A percentile compares a stretch with the other conserved stretches of the same genome.
These are phyloP conservation scores for Mythimna impura DNA, from an alignment of 2,888 invertebrate genomes.

Conservation along the genomic window DNA sequence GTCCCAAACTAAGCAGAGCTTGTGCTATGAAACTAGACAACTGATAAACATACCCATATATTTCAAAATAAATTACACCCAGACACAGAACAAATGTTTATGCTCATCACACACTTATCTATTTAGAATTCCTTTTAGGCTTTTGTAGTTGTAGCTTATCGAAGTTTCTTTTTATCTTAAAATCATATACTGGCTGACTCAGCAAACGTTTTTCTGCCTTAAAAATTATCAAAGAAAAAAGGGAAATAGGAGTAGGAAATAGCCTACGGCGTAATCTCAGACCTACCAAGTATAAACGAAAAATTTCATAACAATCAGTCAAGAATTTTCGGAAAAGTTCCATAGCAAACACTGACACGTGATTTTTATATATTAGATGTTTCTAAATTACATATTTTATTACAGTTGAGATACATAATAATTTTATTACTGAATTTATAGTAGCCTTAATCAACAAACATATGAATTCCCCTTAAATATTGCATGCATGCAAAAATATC, in stretches of 20 bases:
- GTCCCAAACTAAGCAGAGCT: no score
- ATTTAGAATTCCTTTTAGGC: background rate
- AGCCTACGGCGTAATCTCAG: no score
- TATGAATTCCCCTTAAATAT: constrained; percentile 51
- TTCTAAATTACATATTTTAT: background rate
- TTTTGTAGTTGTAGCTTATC: background rate
- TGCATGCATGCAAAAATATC: constrained; percentile 52
- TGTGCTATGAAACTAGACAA: no score
- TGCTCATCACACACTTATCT: background rate
- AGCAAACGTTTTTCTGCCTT: no score
- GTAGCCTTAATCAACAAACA: background rate
- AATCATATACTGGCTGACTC: background rate
- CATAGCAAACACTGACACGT: no score
- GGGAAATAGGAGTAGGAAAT: no score
- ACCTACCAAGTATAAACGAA: no score
- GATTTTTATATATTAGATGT: background rate
- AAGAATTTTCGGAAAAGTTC: no score
- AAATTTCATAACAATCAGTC: no score
- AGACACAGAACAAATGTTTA: no score
- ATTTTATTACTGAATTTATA: background rate
- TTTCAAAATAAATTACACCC: background rate
- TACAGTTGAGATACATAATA: background rate
- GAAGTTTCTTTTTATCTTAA: background rate
- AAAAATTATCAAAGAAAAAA: no score
- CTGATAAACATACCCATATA: no score